A percentile compares a stretch with the other conserved stretches of the same genome.
phyloP scores from a whole-genome alignment of 2,113 vertebrate species.

The Lepisosteus oculatus region DNA sequence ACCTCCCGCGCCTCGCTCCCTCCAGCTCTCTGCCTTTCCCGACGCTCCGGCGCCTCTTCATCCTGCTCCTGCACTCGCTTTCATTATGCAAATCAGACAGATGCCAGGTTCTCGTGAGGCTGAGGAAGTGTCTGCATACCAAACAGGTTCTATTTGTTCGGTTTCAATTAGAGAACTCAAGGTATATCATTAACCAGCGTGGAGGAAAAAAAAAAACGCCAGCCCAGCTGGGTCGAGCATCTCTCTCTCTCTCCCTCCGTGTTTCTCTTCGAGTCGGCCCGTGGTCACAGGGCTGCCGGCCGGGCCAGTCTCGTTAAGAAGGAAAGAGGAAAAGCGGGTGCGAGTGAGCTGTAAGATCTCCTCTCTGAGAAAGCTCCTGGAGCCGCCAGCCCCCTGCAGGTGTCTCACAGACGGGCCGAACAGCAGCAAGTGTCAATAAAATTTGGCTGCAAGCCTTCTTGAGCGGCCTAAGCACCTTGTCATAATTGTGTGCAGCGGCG shows the following conservation, averaged over 20 bases:
- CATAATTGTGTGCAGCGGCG: slow-evolving; percentile 51
- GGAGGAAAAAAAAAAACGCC: slow-evolving; percentile 22
- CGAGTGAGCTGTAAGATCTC: too few species aligned
- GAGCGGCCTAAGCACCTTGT: slow-evolving; percentile 26
- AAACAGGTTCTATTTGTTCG: slow-evolving; percentile 50
- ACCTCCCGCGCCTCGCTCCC: background rate
- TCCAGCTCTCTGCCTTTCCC: slow-evolving; percentile 34
- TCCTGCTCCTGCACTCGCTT: slow-evolving; percentile 36
- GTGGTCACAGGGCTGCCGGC: slow-evolving; percentile 9
- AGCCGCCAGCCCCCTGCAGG: background rate
- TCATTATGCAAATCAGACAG: slow-evolving; percentile 45
- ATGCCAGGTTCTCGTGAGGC: slow-evolving; percentile 31
- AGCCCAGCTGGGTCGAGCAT: background rate
- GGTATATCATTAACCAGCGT: slow-evolving; percentile 39
- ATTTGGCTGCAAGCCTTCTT: slow-evolving; percentile 37
- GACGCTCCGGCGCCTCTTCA: slow-evolving; percentile 24
- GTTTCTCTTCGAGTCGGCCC: background rate
- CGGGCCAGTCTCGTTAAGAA: slow-evolving; percentile 34
- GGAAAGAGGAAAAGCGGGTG: background rate
- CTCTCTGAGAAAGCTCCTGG: too few species aligned
- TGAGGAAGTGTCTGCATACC: slow-evolving; percentile 44
- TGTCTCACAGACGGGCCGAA: background rate
- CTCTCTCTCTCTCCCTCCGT: background rate
- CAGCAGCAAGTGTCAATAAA: slow-evolving; percentile 34
- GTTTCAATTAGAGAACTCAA: slow-evolving; percentile 34